Base-by-base conservation (phyloP, 35 echinoderm and acorn worm species). In the Hemicentrotus pulcherrimus region DNA sequence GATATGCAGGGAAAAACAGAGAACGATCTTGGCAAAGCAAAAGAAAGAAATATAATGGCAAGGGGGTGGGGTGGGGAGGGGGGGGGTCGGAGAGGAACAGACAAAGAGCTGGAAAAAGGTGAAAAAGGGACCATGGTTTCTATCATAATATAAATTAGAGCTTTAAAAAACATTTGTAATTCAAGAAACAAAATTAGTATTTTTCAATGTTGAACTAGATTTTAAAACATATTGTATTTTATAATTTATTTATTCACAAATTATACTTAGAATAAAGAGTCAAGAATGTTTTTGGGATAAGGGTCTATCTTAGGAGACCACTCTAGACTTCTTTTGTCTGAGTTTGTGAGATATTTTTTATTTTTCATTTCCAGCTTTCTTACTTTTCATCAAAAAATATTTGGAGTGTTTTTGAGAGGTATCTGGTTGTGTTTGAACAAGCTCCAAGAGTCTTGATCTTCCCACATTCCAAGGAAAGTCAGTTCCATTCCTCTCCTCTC, bases 381-480 rank as follows among this genome's bases (percentile, higher is more conserved):
- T 28, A 78, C 24, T 78, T 78, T 28, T 78, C 18, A 78, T 78
- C 65, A 78, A 6, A 16, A 78, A 78, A 28, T 28, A 28, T 78
- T 71, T 78, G 19, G 65, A 78, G 65, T 78, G 65, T 78, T 78
- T 70, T 78, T 28, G 19, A n/a, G 65, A 78, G 65, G 65, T 78
- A 78, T 78, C 65, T 78, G 28, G 65, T 78, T 78, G 4, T 78
- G 65, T 78, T 78, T 78, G 65, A 78, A 78, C 65, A 78, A 78
- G 65, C 65, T 78, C 65, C 65, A 78, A 78, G 65, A 78, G 65
- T 78, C 65, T 78, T 78, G 65, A 78, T 78, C 65, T 78, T 78
- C 65, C 65, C 65, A 78, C 65, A 78, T 78, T 28, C 65, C 65
- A 78, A n/a, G 6, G 65, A 78, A 22, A 78, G 65, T 78, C 65